Base-by-base conservation (phyloP, 2,797 vertebrate species). In the Adrianichthys oophorus region DNA sequence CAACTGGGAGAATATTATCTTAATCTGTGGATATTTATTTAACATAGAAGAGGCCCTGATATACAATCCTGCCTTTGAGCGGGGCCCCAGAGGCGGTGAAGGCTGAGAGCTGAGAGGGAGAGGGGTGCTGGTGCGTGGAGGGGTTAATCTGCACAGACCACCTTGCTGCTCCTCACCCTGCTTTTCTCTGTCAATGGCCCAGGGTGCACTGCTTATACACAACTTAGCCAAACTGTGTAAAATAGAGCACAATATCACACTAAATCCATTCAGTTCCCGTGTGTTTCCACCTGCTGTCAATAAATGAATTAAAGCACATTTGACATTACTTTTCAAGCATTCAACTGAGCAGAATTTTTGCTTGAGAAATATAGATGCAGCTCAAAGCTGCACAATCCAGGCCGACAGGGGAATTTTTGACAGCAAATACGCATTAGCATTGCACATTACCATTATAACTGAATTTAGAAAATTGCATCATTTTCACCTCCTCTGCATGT, bases 71-170 rank as follows among this genome's bases (percentile, higher is more conserved):
- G 83, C 76, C 78, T 89, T 73, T 82, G 81, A 87, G 74, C 75
- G 73, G 75, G 82, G 85, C 83, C 85, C 85, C 65, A 77, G 84
- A 86, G 88, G 90, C 86, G 64, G 83, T 72, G 68, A 55, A 79
- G 71, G 82, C 85, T 79, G 74, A 80, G 80, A 80, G 79, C 74
- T 74, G 80, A 78, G 67, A 72, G 80, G 75, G 68, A 62, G 76
- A 1, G 76, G 74, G 72, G 66, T 70, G 79, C 58, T 55, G 60
- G 62, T 80, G 85, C 77, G 82, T 86, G 86, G 86, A 76, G 80
- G 89, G 89, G 91, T 90, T 93, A 93, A 93, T 93, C 92, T 93
- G 86, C 81, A 78, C 85, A 82, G 90, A 91, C 90, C 92, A 93
- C 92, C 92, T 93, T 93, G 92, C 90, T 88, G 85, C 85, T 90